Percentiles rank a stretch among this genome's conserved stretches.
phyloP scores from a whole-genome alignment of 2,888 invertebrate genomes.

The Drosophila niveifrons region DNA sequence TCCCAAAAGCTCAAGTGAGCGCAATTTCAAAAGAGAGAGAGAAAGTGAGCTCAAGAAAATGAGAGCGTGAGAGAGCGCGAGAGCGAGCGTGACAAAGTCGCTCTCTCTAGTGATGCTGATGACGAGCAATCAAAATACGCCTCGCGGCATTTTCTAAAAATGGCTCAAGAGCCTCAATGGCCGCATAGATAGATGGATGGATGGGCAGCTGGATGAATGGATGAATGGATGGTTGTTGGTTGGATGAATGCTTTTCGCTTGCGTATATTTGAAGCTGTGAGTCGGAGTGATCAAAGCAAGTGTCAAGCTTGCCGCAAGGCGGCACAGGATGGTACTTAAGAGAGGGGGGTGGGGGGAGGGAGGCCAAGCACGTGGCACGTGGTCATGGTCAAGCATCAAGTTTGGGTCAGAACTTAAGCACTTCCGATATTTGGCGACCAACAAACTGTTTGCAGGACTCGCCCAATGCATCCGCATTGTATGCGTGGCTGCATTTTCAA shows the following conservation, averaged over 20 bases:
- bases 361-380: neutral
- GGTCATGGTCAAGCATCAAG: conserved; percentile 18
- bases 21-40: neutral
- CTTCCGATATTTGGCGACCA: conserved; percentile 24
- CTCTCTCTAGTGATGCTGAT: neutral
- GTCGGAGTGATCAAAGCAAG: conserved; percentile 42
- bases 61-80: neutral
- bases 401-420: conserved; percentile 17
- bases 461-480: conserved; percentile 15
- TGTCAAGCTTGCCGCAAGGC: conserved; percentile 16
- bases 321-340: too few species aligned
- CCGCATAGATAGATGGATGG: conserved; percentile 16
- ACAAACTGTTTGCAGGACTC: too few species aligned
- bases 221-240: conserved; percentile 10
- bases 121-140: conserved; percentile 48
- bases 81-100: neutral
- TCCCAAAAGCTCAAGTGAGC: conserved; percentile 10
- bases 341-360: neutral
- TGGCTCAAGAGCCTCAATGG: conserved; percentile 36
- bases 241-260: conserved; percentile 16
- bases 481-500: conserved; percentile 40
- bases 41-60: neutral
- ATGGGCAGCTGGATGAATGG: conserved; percentile 13
- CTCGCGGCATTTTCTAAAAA: conserved; percentile 42
- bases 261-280: conserved; percentile 10